These are phyloP conservation scores for Porites lutea DNA, from an alignment of 64 coral and sea anemone genomes.

Conservation along the genomic window DNA sequence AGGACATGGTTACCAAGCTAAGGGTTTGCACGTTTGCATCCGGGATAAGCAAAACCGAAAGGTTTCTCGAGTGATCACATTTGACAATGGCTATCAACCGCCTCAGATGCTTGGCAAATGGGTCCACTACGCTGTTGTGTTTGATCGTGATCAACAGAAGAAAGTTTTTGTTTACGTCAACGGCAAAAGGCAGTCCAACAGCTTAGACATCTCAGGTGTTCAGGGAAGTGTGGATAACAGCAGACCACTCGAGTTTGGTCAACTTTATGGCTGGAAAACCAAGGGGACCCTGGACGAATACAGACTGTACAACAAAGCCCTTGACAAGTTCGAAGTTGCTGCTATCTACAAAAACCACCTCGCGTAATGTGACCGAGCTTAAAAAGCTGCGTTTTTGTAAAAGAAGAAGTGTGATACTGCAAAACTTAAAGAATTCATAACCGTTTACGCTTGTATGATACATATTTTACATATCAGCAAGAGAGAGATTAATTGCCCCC, in stretches of 20 bases:
- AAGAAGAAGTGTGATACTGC: too few species aligned
- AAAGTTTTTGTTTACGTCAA: constrained; percentile 58
- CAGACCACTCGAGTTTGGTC: constrained; percentile 58
- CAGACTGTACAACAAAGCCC: constrained; percentile 48
- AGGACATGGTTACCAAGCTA: constrained; percentile 61
- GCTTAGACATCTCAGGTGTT: constrained; percentile 42
- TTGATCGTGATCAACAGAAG: constrained; percentile 26
- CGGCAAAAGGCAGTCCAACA: constrained; percentile 41
- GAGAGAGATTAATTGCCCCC: too few species aligned
- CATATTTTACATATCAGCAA: too few species aligned
- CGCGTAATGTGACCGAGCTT: not conserved
- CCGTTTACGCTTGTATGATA: too few species aligned
- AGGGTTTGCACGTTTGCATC: constrained; percentile 66
- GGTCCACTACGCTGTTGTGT: constrained; percentile 50
- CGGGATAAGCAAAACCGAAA: constrained; percentile 57
- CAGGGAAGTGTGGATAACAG: constrained; percentile 59
- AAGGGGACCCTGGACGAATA: constrained; percentile 68
- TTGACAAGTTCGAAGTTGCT: constrained; percentile 29
- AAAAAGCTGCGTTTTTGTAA: too few species aligned
- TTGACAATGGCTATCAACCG: constrained; percentile 63
- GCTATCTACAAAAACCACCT: not conserved
- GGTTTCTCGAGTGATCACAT: not conserved
- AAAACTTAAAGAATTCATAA: too few species aligned
- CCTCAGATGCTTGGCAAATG: constrained; percentile 39
- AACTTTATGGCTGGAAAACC: constrained; percentile 67